These are phyloP conservation scores for Merluccius polli DNA, from an alignment of 2,797 vertebrate genomes.

Conservation along the genomic window DNA sequence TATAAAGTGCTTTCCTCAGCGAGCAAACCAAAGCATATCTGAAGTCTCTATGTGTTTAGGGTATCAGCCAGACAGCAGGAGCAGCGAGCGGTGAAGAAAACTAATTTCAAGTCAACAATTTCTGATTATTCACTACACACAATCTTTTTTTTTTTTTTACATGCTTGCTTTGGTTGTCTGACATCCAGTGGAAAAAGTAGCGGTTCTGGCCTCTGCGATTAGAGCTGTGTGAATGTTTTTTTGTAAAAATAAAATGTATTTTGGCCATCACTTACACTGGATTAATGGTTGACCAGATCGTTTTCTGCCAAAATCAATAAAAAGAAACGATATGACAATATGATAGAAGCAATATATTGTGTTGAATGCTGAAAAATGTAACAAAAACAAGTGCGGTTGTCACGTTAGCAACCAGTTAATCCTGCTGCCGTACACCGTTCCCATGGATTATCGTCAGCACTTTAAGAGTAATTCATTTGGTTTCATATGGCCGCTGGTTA, in stretches of 20 bases:
- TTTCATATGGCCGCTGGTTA: neutral
- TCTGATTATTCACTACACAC: conserved; percentile 58
- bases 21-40: conserved; percentile 58
- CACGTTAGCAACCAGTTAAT: neutral
- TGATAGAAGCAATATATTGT: neutral
- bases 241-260: neutral
- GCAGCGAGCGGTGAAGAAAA: conserved; percentile 45
- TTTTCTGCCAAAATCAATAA: neutral
- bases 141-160: conserved; percentile 10
- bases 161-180: conserved; percentile 30
- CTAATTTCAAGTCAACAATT: conserved; percentile 62
- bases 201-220: neutral
- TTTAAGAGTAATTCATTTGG: too few species aligned
- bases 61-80: conserved; percentile 52
- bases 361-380: neutral
- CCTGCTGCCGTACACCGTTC: too few species aligned
- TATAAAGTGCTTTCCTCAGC: conserved; percentile 55
- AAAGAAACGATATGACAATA: too few species aligned
- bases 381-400: neutral
- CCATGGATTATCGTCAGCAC: too few species aligned
- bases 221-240: neutral
- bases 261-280: neutral
- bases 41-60: conserved; percentile 55
- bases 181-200: neutral
- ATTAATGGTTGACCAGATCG: neutral